Percentiles rank a stretch among this genome's conserved stretches.
phyloP scores from a whole-genome alignment of 23 tunicate genomes.

The Trididemnum clinides region DNA sequence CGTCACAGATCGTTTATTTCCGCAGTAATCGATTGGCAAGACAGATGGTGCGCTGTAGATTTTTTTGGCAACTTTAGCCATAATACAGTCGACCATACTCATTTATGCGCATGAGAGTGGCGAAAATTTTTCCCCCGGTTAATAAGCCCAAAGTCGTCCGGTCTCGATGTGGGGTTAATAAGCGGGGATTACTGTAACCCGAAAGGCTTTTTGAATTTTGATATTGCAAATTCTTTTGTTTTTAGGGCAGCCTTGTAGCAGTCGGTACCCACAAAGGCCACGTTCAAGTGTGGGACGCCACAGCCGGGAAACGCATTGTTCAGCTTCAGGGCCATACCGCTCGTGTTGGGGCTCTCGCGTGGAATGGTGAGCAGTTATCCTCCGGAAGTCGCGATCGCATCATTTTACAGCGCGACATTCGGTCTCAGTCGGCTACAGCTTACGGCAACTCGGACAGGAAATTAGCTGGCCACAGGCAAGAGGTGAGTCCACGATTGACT shows the following conservation, averaged over 20 bases:
- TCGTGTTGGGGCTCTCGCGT: conserved; percentile 97
- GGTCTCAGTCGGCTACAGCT: conserved; percentile 43
- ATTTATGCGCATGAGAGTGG: no score
- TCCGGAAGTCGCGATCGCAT: conserved; percentile 94
- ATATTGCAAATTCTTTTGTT: no score
- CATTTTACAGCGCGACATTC: conserved; percentile 87
- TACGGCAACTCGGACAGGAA: conserved; percentile 65
- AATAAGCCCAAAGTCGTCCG: no score
- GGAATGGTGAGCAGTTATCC: conserved; percentile 94
- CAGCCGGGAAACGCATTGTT: conserved; percentile 56
- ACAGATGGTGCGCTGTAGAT: no score
- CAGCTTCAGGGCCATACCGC: conserved; percentile 88
- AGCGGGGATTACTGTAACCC: no score
- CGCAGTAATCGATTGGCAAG: no score
- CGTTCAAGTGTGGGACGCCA: conserved; percentile 95
- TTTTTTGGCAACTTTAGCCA: no score
- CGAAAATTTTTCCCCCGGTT: no score
- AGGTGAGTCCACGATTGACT: conserved; percentile 40
- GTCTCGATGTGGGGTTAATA: no score
- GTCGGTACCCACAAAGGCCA: conserved; percentile 94
- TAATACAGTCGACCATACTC: no score
- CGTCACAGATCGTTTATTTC: no score
- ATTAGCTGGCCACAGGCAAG: conserved; percentile 92
- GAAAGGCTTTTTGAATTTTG: no score
- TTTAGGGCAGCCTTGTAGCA: conserved; percentile 86